phyloP scores from a whole-genome alignment of 1,140 invertebrate species.

The Mercenaria mercenaria region DNA sequence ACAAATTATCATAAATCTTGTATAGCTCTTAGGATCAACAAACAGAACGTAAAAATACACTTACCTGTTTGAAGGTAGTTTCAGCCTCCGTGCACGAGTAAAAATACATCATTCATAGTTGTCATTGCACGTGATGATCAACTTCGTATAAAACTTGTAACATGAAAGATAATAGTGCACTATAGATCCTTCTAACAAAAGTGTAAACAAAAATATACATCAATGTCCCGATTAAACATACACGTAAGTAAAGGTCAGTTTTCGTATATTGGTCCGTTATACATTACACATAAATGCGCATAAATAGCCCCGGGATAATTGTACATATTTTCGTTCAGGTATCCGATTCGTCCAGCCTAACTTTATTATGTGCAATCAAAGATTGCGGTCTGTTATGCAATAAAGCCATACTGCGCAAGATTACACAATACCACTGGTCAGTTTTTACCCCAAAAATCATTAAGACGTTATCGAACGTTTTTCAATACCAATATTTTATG shows the following conservation, averaged over 20 bases:
- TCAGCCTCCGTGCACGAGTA: too few species aligned
- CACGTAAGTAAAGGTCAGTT: background rate
- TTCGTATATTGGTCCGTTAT: conserved; percentile 20
- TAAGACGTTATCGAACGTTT: background rate
- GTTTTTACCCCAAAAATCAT: background rate
- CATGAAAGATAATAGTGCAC: too few species aligned
- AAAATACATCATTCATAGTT: too few species aligned
- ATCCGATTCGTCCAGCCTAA: conserved; percentile 6
- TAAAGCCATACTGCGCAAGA: background rate
- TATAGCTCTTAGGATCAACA: too few species aligned
- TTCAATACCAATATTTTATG: too few species aligned
- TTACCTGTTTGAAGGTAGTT: too few species aligned
- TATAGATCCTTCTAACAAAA: background rate
- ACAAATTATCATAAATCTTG: too few species aligned
- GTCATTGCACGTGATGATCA: too few species aligned
- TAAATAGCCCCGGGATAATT: background rate
- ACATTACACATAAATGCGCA: conserved; percentile 14
- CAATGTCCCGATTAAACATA: background rate
- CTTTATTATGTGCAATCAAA: conserved; percentile 25
- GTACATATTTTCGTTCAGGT: conserved; percentile 19
- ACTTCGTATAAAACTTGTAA: too few species aligned
- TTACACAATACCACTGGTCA: background rate
- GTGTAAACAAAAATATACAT: background rate
- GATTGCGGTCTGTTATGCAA: background rate
- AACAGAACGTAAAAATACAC: too few species aligned